Base-by-base conservation (phyloP, 1,140 invertebrate genomes). In the Frieseomelitta varia region DNA sequence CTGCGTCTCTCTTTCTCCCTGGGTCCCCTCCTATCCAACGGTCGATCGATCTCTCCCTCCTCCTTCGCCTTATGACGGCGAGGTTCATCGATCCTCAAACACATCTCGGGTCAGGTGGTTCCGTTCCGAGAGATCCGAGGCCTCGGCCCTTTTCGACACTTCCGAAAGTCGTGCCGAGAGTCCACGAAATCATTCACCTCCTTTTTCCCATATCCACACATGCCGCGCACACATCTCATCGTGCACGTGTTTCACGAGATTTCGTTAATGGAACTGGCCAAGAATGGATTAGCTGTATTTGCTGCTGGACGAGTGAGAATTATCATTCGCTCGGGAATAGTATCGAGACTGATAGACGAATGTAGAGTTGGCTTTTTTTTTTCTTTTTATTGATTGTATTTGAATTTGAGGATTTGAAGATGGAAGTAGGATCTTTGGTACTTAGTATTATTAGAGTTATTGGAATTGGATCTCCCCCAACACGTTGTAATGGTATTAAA, bases 71-170 rank as follows among this genome's bases (percentile, higher is more conserved):
- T 12, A 21, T 51, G 61, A 12, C n/a, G 55, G 61, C 2, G 39
- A 71, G 77, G 68, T 86, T 84, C 85, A 78, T 79, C 71, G 85
- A 84, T 87, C 86, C 71, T 87, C 68, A 39, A 79, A 75, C 74
- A 73, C 34, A 65, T 27, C 21, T 73, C 58, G 68, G 87, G n/a
- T 58, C 77, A 77, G 68, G 63, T 87, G 67, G 78, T 89, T 77
- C 69, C 78, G 81, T 85, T 87, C 75, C 39, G 76, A 71, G 87
- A n/a, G 67, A 88, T n/a, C 69, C 86, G 65, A 87, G 27, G 27
- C 68, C 53, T 51, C n/a, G 65, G 68, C 55, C 73, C 77, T 86
- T 86, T 69, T 72, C 19, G 65, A 51, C 75, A 55, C 72, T 73
- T 88, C 79, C 68, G 71, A 85, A 81, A 87, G 82, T 79, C 56